Evolutionary conservation across 2,113 vertebrate genomes (phyloP).

Genomic region (Megaceryle torquata): DNA sequence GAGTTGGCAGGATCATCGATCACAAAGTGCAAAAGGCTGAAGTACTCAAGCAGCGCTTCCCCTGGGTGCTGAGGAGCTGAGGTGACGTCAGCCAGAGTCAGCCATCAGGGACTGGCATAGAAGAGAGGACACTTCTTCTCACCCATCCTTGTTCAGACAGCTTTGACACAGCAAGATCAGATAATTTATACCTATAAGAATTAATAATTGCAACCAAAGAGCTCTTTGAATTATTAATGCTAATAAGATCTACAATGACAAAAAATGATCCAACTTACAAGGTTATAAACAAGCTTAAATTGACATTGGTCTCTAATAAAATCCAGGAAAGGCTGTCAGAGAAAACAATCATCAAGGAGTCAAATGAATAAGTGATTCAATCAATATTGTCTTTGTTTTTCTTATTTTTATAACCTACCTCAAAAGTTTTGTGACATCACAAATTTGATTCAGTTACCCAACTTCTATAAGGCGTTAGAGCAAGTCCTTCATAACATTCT

Average conservation of each 20-base stretch:
- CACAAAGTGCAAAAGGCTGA: background rate
- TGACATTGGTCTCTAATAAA: background rate
- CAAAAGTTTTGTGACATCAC: background rate
- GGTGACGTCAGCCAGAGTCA: background rate
- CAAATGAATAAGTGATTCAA: slow-evolving; percentile 3
- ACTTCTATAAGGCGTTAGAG: background rate
- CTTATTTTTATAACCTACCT: background rate
- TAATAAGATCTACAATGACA: background rate
- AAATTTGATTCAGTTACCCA: background rate
- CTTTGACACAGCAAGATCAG: background rate
- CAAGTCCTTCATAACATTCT: background rate
- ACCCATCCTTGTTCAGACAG: rapidly evolving
- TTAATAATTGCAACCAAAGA: background rate
- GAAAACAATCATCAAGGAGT: background rate
- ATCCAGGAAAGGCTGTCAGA: background rate
- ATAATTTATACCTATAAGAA: background rate
- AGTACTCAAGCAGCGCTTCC: background rate
- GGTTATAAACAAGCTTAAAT: background rate
- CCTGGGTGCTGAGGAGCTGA: background rate
- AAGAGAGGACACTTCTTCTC: rapidly evolving
- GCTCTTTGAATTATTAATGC: background rate
- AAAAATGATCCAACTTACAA: background rate
- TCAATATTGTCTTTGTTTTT: background rate
- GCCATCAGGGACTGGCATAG: background rate
- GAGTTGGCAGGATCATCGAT: background rate